Percentiles rank a stretch among this genome's conserved stretches.
Evolutionary conservation across 2,797 vertebrate genomes (phyloP).

Genomic region (Brachymystax lenok): DNA sequence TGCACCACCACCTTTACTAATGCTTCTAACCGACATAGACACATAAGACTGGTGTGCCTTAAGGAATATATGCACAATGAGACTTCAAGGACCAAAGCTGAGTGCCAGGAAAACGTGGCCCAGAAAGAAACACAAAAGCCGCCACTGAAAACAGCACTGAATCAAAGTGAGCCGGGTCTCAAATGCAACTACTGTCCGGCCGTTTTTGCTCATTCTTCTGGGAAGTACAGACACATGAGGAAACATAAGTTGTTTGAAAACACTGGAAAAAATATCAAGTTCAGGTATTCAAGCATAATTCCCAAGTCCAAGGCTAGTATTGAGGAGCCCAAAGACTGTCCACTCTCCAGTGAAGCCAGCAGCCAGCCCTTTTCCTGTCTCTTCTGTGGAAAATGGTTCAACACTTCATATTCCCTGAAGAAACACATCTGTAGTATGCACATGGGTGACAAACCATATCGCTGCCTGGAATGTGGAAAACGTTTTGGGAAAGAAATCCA

Average conservation of each 20-base stretch:
- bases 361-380: slow-evolving; percentile 52
- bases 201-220: slow-evolving; percentile 67
- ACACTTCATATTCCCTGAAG: slow-evolving; percentile 41
- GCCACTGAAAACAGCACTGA: not conserved
- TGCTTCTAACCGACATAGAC: slow-evolving; percentile 67
- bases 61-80: slow-evolving; percentile 50
- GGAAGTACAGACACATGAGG: slow-evolving; percentile 74
- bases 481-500: slow-evolving; percentile 63
- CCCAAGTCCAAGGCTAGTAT: slow-evolving; percentile 9
- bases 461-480: slow-evolving; percentile 75
- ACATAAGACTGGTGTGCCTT: slow-evolving; percentile 69
- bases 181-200: slow-evolving; percentile 75
- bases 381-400: slow-evolving; percentile 72
- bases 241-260: slow-evolving; percentile 70
- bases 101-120: slow-evolving; percentile 5
- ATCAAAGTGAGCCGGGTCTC: slow-evolving; percentile 24
- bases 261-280: slow-evolving; percentile 60
- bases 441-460: slow-evolving; percentile 72
- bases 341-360: slow-evolving; percentile 12
- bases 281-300: slow-evolving; percentile 48
- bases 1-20: slow-evolving; percentile 65
- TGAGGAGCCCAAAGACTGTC: slow-evolving; percentile 15
- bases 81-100: slow-evolving; percentile 38
- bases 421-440: slow-evolving; percentile 66
- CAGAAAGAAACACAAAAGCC: slow-evolving; percentile 21